A percentile compares a stretch with the other conserved stretches of the same genome.
Evolutionary conservation across 2,888 invertebrate genomes (phyloP).

Genomic region (Beris morrisii): DNA sequence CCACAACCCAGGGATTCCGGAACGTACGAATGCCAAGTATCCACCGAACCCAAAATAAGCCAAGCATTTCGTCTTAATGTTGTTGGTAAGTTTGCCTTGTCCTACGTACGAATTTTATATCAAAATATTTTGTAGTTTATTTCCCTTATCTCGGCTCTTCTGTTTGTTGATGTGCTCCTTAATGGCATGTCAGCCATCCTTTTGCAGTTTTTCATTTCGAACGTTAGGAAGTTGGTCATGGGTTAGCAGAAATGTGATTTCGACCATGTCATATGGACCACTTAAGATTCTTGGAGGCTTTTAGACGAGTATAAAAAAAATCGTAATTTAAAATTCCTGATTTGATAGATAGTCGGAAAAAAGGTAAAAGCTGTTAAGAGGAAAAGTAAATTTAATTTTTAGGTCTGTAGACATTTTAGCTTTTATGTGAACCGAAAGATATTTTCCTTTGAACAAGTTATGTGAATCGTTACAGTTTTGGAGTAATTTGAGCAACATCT

Average conservation of each 20-base stretch:
- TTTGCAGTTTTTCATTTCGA: background rate
- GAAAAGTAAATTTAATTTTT: slow-evolving; percentile 7
- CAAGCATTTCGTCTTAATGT: slow-evolving; percentile 70
- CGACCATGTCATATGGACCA: no score
- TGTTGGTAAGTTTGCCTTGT: slow-evolving; percentile 62
- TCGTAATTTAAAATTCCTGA: slow-evolving; percentile 23
- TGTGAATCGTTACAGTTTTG: no score
- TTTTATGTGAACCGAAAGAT: no score
- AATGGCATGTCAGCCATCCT: slow-evolving; percentile 8
- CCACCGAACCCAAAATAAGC: slow-evolving; percentile 75
- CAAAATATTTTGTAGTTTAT: background rate
- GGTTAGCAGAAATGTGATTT: background rate
- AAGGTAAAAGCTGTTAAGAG: background rate
- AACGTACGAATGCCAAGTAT: slow-evolving; percentile 74
- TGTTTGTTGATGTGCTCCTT: slow-evolving; percentile 13
- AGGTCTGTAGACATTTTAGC: no score
- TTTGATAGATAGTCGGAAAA: slow-evolving; percentile 15
- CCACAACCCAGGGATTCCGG: slow-evolving; percentile 69
- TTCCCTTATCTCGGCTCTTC: background rate
- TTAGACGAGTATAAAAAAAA: background rate
- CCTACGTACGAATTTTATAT: slow-evolving; percentile 44
- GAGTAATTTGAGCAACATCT: no score
- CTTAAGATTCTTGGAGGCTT: no score
- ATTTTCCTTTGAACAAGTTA: no score
- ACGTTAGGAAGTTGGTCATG: background rate